These are phyloP conservation scores for Trematomus bernacchii DNA, from an alignment of 2,797 vertebrate species.

Conservation along the genomic window DNA sequence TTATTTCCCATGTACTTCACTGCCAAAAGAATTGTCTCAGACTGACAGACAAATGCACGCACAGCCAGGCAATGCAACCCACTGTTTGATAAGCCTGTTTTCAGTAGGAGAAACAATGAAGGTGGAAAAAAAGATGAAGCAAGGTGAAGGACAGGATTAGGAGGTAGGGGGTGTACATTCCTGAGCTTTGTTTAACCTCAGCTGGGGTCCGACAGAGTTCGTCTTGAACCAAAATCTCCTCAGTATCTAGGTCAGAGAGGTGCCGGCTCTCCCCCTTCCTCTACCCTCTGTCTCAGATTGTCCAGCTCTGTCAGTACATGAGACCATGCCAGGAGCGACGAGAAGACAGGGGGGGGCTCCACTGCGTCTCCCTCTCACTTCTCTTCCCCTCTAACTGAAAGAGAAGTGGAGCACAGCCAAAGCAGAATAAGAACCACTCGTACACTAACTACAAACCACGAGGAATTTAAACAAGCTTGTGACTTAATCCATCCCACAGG, in stretches of 20 bases:
- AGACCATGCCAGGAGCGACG: conserved; percentile 32
- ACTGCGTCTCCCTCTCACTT: conserved; percentile 16
- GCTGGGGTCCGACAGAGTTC: conserved; percentile 63
- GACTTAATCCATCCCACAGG: conserved; percentile 48
- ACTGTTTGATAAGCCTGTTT: conserved; percentile 17
- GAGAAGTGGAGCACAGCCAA: conserved; percentile 45
- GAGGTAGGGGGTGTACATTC: conserved; percentile 68
- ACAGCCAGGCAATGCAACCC: conserved; percentile 30
- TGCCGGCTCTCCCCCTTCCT: conserved; percentile 41
- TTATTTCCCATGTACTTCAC: neutral
- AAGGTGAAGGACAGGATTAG: conserved; percentile 27
- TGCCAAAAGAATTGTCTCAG: neutral
- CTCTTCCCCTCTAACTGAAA: conserved; percentile 29
- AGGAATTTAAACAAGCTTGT: conserved; percentile 47
- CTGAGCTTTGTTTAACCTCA: conserved; percentile 70
- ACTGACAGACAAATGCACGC: conserved; percentile 44
- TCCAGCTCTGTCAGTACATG: conserved; percentile 34
- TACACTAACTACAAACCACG: conserved; percentile 47
- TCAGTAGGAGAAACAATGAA: conserved; percentile 28
- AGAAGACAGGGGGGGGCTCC: conserved; percentile 20
- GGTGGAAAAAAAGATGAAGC: neutral
- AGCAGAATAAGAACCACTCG: conserved; percentile 31
- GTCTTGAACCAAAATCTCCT: conserved; percentile 74
- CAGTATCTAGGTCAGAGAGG: conserved; percentile 78
- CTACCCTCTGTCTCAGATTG: conserved; percentile 20